Evolutionary conservation across 1,140 invertebrate species (phyloP).

Genomic region (Holcopasites calliopsidis): DNA sequence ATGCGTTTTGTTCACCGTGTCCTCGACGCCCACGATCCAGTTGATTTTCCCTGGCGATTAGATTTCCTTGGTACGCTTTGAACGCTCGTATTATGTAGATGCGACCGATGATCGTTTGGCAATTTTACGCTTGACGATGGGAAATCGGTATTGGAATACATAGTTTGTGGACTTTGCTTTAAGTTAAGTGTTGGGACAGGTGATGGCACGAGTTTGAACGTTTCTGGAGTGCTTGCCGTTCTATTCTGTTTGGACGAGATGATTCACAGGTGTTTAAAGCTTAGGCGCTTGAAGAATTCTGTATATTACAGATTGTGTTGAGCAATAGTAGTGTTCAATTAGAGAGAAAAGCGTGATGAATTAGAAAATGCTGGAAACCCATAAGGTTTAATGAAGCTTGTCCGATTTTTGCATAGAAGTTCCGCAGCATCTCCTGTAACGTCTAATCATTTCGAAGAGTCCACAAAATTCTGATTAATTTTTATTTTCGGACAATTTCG

Average conservation of each 20-base stretch:
- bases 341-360: too few species aligned
- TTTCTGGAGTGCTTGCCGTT: neutral
- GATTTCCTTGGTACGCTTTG: neutral
- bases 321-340: too few species aligned
- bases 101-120: neutral
- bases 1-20: constrained; percentile 25
- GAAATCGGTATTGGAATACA: neutral
- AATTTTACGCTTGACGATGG: neutral
- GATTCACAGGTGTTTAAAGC: neutral
- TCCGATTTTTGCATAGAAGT: neutral
- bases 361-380: too few species aligned
- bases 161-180: neutral
- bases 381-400: neutral
- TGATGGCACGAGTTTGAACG: too few species aligned
- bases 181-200: neutral
- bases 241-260: neutral
- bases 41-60: constrained; percentile 8
- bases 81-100: neutral
- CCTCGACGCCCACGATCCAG: neutral
- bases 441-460: too few species aligned
- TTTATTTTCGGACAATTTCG: too few species aligned
- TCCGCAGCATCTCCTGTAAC: too few species aligned
- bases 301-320: too few species aligned
- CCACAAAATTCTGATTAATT: too few species aligned
- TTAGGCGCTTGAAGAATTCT: too few species aligned